Evolutionary conservation across 2,888 invertebrate species (phyloP).

Genomic region (Bruchidius siliquastri): DNA sequence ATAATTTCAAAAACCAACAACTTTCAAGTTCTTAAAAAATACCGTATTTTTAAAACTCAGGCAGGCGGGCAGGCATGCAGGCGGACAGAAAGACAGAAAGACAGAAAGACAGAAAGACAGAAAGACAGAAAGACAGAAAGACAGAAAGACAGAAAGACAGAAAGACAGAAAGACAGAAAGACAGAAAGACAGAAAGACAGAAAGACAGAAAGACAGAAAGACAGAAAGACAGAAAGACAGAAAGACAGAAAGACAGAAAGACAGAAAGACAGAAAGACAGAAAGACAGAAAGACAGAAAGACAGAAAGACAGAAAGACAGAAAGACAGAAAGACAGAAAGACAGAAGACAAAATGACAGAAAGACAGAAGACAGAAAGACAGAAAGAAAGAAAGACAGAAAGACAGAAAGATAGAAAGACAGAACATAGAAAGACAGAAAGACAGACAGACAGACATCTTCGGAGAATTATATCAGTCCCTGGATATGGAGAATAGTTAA

Average conservation of each 20-base stretch:
- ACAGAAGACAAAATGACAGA: neutral
- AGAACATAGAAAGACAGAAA: slow-evolving; percentile 9
- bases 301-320: slow-evolving; percentile 10
- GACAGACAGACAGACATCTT: slow-evolving; percentile 9
- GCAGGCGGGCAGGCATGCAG: slow-evolving; percentile 1
- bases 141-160: slow-evolving; percentile 14
- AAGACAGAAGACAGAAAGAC: slow-evolving; percentile 10
- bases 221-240: slow-evolving; percentile 15
- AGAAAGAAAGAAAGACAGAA: slow-evolving; percentile 9
- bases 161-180: slow-evolving; percentile 15
- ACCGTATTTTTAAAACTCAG: too few relatives aligned
- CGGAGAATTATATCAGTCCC: too few relatives aligned
- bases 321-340: slow-evolving; percentile 10
- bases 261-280: slow-evolving; percentile 13
- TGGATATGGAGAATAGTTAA: too few relatives aligned
- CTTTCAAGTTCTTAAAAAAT: too few relatives aligned
- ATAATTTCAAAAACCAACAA: too few relatives aligned
- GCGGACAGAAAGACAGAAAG: slow-evolving; percentile 6
- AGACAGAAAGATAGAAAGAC: slow-evolving; percentile 11
- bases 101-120: slow-evolving; percentile 13
- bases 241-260: slow-evolving; percentile 12
- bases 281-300: slow-evolving; percentile 14
- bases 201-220: slow-evolving; percentile 16
- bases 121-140: slow-evolving; percentile 12
- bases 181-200: slow-evolving; percentile 15